Conservation (phyloP, 2,888 invertebrate species). For the Dusona sp. region DNA sequence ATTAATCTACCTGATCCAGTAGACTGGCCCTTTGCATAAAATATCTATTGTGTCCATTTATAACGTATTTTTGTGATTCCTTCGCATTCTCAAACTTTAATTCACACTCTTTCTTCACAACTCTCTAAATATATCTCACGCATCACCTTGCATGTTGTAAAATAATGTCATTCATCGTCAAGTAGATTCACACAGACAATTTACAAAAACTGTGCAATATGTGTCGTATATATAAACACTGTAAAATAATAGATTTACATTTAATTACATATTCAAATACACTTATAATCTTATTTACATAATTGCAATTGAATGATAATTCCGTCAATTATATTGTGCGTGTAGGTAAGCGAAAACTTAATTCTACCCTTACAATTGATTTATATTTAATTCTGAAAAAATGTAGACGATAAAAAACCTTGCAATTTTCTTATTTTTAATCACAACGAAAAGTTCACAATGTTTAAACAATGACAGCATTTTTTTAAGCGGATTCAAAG, state of each 20-base stretch:
- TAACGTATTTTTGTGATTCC: conserved; percentile 10
- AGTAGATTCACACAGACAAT: conserved; percentile 16
- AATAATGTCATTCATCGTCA: conserved; percentile 16
- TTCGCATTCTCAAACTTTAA: background rate
- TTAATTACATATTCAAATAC: background rate
- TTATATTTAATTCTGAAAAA: conserved; percentile 16
- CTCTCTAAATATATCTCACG: background rate
- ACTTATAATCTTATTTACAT: conserved; percentile 52
- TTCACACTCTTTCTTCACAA: background rate
- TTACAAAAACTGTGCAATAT: background rate
- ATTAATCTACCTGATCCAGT: background rate
- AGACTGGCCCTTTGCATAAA: background rate
- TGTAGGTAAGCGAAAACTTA: conserved; percentile 20
- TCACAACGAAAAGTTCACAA: too few relatives aligned
- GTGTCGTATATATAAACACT: background rate
- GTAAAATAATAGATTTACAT: conserved; percentile 7
- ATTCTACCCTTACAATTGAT: background rate
- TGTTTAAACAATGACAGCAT: too few relatives aligned
- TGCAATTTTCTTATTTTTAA: background rate
- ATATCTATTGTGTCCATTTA: background rate
- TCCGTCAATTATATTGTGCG: conserved; percentile 22
- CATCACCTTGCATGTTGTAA: conserved; percentile 13
- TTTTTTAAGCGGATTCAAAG: background rate
- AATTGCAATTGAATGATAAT: conserved; percentile 48
- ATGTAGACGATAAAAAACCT: background rate